Evolutionary conservation across 2,888 invertebrate species (phyloP).

Genomic region (Hedychridium roseum): DNA sequence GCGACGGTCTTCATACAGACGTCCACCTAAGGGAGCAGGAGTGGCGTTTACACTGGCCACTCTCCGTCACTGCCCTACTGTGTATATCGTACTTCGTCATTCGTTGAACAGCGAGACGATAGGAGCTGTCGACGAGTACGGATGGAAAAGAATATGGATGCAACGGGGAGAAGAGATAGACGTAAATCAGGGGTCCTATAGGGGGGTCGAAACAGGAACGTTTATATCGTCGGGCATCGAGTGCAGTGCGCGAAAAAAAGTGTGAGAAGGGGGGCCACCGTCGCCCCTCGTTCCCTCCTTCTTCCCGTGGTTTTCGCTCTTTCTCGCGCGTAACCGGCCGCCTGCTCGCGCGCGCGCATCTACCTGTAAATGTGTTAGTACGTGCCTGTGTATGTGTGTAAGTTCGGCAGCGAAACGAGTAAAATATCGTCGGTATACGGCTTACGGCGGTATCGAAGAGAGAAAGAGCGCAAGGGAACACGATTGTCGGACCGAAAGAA

Average conservation of each 20-base stretch:
- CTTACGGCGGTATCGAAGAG: conserved; percentile 16
- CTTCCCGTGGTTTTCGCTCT: too few species aligned
- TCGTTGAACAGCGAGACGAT: conserved; percentile 10
- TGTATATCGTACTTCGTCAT: conserved; percentile 11
- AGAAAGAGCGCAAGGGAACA: conserved; percentile 9
- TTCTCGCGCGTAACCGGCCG: too few species aligned
- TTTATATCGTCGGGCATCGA: conserved; percentile 35
- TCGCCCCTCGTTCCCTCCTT: conserved; percentile 17
- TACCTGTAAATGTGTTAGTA: conserved; percentile 8
- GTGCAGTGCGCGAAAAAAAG: conserved; percentile 40
- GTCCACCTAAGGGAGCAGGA: conserved; percentile 32
- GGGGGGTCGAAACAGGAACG: conserved; percentile 17
- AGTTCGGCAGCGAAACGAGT: conserved; percentile 7
- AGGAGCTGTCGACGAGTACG: conserved; percentile 11
- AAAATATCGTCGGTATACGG: conserved; percentile 27
- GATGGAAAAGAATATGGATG: conserved; percentile 5
- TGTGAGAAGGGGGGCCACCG: conserved; percentile 23
- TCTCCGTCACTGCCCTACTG: too few species aligned
- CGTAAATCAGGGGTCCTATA: conserved; percentile 3
- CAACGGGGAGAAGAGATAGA: conserved; percentile 7
- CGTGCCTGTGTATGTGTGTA: conserved; percentile 25
- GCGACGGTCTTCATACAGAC: too few species aligned
- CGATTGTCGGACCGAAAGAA: too few species aligned
- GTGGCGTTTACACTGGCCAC: too few species aligned
- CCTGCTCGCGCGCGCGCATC: too few species aligned